phyloP scores from a whole-genome alignment of 2,113 vertebrate genomes.

The Elgaria multicarinata region DNA sequence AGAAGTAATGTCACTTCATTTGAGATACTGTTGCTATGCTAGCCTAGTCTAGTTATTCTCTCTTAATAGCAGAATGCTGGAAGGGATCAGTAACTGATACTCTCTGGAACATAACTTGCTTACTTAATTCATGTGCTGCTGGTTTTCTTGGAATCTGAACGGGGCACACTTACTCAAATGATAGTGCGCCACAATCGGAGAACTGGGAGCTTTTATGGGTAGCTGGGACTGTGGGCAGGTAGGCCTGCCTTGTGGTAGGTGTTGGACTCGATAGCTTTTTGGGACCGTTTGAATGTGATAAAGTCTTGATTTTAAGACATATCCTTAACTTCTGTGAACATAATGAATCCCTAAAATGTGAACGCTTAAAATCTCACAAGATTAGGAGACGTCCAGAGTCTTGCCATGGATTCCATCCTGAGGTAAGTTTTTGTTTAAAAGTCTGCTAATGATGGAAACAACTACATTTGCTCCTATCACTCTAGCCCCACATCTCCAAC shows the following conservation, averaged over 20 bases:
- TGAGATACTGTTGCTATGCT: background rate
- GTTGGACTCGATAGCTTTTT: background rate
- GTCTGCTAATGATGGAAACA: background rate
- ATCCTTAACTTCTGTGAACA: conserved; percentile 92
- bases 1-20: background rate
- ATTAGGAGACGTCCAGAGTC: conserved; percentile 95
- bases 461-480: background rate
- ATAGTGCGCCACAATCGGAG: background rate
- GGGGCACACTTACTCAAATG: background rate
- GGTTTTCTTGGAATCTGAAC: background rate
- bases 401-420: conserved; percentile 96
- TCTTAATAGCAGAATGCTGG: background rate
- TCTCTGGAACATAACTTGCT: background rate
- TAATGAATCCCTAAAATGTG: conserved; percentile 99
- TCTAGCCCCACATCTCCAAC: background rate
- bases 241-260: background rate
- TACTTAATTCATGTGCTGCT: background rate
- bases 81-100: background rate
- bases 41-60: background rate
- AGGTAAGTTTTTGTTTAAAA: conserved; percentile 77
- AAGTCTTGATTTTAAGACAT: conserved; percentile 12
- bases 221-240: background rate
- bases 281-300: background rate
- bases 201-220: background rate
- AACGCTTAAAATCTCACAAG: conserved; percentile 95